Base-by-base conservation (phyloP, 2,113 vertebrate species). In the Crotophaga sulcirostris region DNA sequence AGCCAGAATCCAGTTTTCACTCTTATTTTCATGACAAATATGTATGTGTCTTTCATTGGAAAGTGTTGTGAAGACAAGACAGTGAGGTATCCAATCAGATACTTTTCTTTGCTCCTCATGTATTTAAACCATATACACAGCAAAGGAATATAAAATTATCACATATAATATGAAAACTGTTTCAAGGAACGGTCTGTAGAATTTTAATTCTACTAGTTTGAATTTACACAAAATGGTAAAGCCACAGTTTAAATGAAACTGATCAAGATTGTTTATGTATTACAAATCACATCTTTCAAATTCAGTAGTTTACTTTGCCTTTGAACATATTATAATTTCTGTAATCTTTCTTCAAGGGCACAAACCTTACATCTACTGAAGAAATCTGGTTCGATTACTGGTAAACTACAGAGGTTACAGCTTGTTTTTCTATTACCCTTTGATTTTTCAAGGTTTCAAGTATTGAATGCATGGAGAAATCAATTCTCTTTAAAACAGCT, bases 381-480 rank as follows among this genome's bases (percentile, higher is more conserved):
- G 68, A 59, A 78, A 89, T 86, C 62, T 70, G 80, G 21, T 73
- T 96, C 6, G 11, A 63, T 89, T 45, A 20, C 58, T 70, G 60
- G 29, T 83, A 77, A 55, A 91, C 77, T 86, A 24, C 44, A 87
- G 80, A 93, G 20, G 52, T 74, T 96, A 63, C 87, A 87, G 62
- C 84, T 95, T 86, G 58, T 91, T 83, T 90, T 94, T 19, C 78
- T 88, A 17, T 63, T 89, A 63, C 28, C 31, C 17, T 96, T 83
- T 93, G 88, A 91, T 97, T 95, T 95, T 67, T 93, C 80, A 95
- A 86, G n/a, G 80, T 94, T 97, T 92, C 28, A 76, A 87, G 44
- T 89, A 94, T 76, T 0, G 9, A 78, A 94, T 72, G 58, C 84
- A 49, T n/a, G 23, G 13, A 95, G 66, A 90, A 95, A 97, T 86